These are phyloP conservation scores for Anthophora plumipes DNA, from an alignment of 2,888 invertebrate species.

Conservation along the genomic window DNA sequence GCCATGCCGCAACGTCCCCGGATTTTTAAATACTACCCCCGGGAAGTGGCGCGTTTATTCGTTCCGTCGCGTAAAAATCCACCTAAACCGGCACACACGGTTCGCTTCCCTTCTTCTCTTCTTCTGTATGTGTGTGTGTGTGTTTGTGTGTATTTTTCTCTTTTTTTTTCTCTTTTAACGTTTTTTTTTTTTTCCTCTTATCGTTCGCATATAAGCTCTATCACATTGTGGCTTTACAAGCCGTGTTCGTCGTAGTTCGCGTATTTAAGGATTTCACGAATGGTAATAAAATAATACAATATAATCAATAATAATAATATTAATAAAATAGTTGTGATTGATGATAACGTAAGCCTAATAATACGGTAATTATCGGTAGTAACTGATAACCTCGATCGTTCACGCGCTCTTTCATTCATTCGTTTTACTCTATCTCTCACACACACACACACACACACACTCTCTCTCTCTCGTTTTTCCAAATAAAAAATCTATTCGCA, in stretches of 20 bases:
- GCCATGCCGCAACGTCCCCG: too few species aligned
- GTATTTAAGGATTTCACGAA: constrained; percentile 75
- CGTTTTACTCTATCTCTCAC: background rate
- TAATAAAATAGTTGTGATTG: constrained; percentile 77
- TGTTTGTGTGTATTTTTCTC: background rate
- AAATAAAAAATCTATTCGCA: constrained; percentile 17
- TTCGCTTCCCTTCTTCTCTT: constrained; percentile 18
- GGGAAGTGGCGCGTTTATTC: too few species aligned
- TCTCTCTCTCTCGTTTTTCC: constrained; percentile 13
- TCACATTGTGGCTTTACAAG: constrained; percentile 85
- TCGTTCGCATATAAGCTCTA: constrained; percentile 84
- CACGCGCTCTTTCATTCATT: constrained; percentile 43
- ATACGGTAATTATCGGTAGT: constrained; percentile 74
- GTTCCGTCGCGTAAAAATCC: constrained; percentile 30
- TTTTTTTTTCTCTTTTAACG: too few species aligned
- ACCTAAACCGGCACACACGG: constrained; percentile 10
- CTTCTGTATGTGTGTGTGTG: background rate
- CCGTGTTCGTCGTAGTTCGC: constrained; percentile 82
- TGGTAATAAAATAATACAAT: constrained; percentile 73
- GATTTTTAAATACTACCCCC: too few species aligned
- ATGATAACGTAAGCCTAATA: constrained; percentile 77
- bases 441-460: background rate
- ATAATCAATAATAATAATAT: constrained; percentile 71
- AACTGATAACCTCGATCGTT: constrained; percentile 70
- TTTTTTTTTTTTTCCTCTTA: constrained; percentile 60